Evolutionary conservation across 2,888 invertebrate species (phyloP), one percentile per base, ranked within the genome.

Genomic region (Luffia ferchaultella): DNA sequence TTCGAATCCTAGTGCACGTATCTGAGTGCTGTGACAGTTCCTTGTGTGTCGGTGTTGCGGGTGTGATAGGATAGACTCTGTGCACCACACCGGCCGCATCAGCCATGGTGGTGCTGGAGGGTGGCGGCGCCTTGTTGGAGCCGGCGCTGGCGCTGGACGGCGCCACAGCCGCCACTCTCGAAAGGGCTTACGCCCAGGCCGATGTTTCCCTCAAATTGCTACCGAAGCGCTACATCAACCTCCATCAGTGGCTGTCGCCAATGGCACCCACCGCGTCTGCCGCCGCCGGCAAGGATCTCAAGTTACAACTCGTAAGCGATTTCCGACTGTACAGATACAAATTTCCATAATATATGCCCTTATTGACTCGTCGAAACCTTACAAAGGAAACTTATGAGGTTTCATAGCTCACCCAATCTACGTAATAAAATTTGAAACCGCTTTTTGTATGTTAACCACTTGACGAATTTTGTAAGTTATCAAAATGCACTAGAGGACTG

Each of bases 231-330:
- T 95, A 92, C 80, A 93, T 95, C 75, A 93, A 93, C 85, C 87
- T 95, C 73, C 95, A 95, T 78, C 93, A 93, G 79, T 94, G 93
- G 93, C 86, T 95, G 70, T 92, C 93, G 68, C 95, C 95, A 60
- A 87, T 90, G 66, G 88, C 92, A 59, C 76, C 79, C 18, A 76
- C 82, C 42, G 73, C 78, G 54, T 76, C 82, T 46, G 82, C 82
- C 54, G 68, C 77, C 52, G 82, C 88, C 76, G 85, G 80, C 55
- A 93, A 93, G 87, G 93, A 93, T 85, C 86, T 91, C 68, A 91
- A 91, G 82, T 87, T 90, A 69, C 90, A 91, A 89, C 88, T 91
- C 78, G 91, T 91, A 88, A 80, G 80, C 59, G 50, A 45, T 48
- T 45, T 49, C 3, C 30, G 30, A 3, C 30, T n/a, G n/a, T n/a